Conservation (phyloP, 2,888 invertebrate genomes). For the Fissipunctia ypsillon region DNA sequence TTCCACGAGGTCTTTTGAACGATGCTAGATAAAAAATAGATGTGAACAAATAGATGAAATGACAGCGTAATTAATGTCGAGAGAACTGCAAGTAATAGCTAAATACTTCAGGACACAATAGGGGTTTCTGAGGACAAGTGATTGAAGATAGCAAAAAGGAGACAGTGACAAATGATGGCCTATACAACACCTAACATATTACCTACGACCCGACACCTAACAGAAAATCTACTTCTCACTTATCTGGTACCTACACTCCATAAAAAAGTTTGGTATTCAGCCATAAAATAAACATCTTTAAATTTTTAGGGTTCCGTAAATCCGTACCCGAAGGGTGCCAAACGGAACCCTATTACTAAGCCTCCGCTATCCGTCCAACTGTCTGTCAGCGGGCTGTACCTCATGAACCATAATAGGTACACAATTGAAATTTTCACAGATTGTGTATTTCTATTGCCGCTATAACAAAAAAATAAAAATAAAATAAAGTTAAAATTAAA, state of each 20-base stretch:
- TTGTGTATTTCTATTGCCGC: no score
- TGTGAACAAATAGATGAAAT: constrained; percentile 8
- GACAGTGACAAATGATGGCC: constrained; percentile 55
- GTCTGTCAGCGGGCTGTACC: no score
- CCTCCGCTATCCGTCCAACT: no score
- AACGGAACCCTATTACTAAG: no score
- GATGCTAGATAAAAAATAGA: constrained; percentile 13
- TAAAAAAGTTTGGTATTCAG: not conserved
- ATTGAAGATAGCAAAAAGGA: constrained; percentile 35
- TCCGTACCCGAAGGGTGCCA: no score
- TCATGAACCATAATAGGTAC: no score
- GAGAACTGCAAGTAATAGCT: constrained; percentile 38
- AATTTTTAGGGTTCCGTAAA: not conserved
- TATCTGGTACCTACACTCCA: constrained; percentile 18
- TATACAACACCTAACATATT: constrained; percentile 37
- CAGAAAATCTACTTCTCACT: constrained; percentile 31
- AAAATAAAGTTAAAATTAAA: no score
- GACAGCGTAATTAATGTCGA: constrained; percentile 14
- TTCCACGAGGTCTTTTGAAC: constrained; percentile 8
- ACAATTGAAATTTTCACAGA: no score
- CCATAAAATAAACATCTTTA: not conserved
- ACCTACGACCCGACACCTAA: constrained; percentile 17
- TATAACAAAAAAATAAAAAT: no score
- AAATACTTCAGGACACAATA: constrained; percentile 32
- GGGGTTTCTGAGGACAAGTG: constrained; percentile 10